phyloP scores from a whole-genome alignment of 2,888 invertebrate genomes.

The Tiphia femorata region DNA sequence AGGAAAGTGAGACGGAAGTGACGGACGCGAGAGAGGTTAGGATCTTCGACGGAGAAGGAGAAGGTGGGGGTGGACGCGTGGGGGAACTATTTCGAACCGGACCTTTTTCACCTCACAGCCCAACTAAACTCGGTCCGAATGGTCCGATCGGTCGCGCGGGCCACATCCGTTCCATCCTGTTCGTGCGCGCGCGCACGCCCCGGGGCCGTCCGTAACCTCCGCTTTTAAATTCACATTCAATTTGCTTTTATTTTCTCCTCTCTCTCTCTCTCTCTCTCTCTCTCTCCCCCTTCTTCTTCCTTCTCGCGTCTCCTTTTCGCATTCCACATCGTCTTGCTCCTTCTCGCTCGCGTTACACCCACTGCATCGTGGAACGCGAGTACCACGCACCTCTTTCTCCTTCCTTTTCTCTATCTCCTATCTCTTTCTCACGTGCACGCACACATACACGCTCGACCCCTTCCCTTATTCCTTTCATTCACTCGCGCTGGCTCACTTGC shows the following conservation, averaged over 20 bases:
- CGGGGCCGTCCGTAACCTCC: no score
- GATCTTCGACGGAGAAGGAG: no score
- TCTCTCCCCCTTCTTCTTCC: slow-evolving; percentile 5
- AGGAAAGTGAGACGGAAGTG: no score
- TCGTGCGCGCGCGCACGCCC: not conserved
- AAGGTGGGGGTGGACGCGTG: not conserved
- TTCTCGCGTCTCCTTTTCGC: not conserved
- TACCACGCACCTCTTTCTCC: slow-evolving; percentile 6
- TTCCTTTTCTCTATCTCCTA: not conserved
- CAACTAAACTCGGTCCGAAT: not conserved
- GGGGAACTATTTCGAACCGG: not conserved
- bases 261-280: slow-evolving; percentile 17
- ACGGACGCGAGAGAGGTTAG: no score
- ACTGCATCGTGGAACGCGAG: slow-evolving; percentile 3
- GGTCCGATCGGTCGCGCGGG: no score
- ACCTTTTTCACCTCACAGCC: slow-evolving; percentile 1
- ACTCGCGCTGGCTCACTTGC: not conserved
- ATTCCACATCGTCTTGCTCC: not conserved
- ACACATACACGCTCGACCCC: slow-evolving; percentile 17
- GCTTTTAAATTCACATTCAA: slow-evolving; percentile 6
- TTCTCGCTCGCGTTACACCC: slow-evolving; percentile 25
- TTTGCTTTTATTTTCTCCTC: slow-evolving; percentile 14
- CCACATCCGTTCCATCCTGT: slow-evolving; percentile 3
- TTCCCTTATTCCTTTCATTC: not conserved
- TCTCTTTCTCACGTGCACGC: not conserved